phyloP scores from a whole-genome alignment of 2,113 vertebrate species.

The Mormyrus iriodes region DNA sequence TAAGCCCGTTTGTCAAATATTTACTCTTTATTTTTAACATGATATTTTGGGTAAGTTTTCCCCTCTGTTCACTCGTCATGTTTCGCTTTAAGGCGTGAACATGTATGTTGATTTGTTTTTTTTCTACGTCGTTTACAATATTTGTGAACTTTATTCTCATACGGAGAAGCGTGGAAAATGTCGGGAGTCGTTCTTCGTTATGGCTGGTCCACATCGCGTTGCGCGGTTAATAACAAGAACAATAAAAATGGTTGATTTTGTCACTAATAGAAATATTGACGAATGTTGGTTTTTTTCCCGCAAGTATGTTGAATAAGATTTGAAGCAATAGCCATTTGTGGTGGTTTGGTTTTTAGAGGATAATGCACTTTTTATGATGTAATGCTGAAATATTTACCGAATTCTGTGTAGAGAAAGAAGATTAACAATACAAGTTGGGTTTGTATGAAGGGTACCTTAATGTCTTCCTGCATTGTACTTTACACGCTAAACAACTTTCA shows the following conservation, averaged over 20 bases:
- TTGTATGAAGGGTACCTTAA: neutral
- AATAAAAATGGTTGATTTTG: neutral
- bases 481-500: slow-evolving; percentile 22
- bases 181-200: neutral
- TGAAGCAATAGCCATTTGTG: neutral
- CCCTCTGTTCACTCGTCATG: neutral
- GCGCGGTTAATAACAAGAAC: neutral
- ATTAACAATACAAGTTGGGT: neutral
- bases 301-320: neutral
- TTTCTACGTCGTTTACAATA: neutral
- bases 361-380: neutral
- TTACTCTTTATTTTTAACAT: slow-evolving; percentile 85
- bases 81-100: neutral
- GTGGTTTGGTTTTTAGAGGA: neutral
- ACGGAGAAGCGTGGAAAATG: neutral
- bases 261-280: neutral
- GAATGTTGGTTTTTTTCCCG: neutral
- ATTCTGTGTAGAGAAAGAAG: neutral
- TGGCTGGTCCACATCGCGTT: neutral
- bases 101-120: neutral
- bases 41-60: slow-evolving; percentile 84
- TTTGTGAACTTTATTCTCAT: neutral
- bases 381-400: neutral
- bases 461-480: slow-evolving; percentile 18
- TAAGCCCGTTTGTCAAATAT: slow-evolving; percentile 80